phyloP scores from a whole-genome alignment of 2,797 vertebrate genomes.

The Triplophysa bombifrons region DNA sequence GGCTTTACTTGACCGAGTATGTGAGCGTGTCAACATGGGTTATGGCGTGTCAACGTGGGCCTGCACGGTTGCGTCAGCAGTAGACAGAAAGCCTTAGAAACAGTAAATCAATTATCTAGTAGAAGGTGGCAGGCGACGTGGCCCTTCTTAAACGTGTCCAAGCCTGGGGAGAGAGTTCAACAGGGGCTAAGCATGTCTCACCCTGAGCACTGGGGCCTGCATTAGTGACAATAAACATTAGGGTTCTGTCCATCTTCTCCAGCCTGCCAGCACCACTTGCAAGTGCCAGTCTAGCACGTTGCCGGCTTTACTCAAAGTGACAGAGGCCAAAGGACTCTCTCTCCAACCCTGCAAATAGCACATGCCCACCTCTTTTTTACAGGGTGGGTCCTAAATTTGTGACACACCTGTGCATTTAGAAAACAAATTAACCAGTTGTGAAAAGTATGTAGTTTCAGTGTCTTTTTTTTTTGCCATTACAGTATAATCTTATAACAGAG shows the following conservation, averaged over 20 bases:
- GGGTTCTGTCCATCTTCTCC: constrained; percentile 67
- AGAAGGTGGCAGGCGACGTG: constrained; percentile 25
- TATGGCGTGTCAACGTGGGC: neutral
- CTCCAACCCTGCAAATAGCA: constrained; percentile 9
- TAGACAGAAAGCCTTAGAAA: constrained; percentile 19
- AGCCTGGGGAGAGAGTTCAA: constrained; percentile 45
- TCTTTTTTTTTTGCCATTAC: too few relatives aligned
- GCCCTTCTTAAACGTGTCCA: constrained; percentile 43
- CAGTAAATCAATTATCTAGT: constrained; percentile 45
- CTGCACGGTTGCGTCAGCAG: constrained; percentile 7
- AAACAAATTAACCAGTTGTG: neutral
- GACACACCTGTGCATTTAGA: neutral
- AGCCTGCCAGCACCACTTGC: constrained; percentile 48
- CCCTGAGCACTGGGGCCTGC: constrained; percentile 66
- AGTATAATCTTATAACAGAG: too few relatives aligned
- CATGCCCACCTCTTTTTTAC: neutral
- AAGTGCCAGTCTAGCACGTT: constrained; percentile 43
- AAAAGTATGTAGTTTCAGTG: too few relatives aligned
- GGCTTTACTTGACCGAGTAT: neutral
- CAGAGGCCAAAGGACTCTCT: constrained; percentile 42
- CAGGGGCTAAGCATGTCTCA: constrained; percentile 60
- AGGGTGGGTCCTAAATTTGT: neutral
- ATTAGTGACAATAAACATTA: constrained; percentile 78
- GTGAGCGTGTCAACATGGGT: constrained; percentile 13
- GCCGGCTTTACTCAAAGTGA: constrained; percentile 50